phyloP scores from a whole-genome alignment of 2,113 vertebrate genomes.

The Turdus rufiventris region DNA sequence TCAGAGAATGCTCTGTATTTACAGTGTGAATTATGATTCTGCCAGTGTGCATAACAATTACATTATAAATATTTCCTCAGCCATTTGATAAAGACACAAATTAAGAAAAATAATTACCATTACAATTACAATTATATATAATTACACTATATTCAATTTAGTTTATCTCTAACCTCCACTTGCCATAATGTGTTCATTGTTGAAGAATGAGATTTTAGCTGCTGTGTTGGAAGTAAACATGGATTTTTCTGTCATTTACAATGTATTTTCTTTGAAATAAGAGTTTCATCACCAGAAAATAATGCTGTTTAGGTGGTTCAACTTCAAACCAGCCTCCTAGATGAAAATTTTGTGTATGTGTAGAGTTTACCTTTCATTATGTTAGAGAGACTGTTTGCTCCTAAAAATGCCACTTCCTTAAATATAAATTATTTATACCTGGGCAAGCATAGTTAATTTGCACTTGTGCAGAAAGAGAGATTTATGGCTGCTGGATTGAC shows the following conservation, averaged over 20 bases:
- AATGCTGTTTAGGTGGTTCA: neutral
- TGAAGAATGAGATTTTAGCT: constrained; percentile 27
- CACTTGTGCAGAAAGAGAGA: neutral
- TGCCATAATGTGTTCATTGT: neutral
- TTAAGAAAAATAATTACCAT: constrained; percentile 56
- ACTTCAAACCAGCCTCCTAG: neutral
- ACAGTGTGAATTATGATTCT: constrained; percentile 36
- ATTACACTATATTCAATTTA: constrained; percentile 34
- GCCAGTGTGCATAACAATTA: constrained; percentile 35
- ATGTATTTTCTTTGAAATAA: neutral
- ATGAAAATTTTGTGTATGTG: neutral
- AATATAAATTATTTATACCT: neutral
- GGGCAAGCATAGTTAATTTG: neutral
- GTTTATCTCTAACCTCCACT: constrained; percentile 39
- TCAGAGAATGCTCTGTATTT: constrained; percentile 29
- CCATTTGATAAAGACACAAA: constrained; percentile 46
- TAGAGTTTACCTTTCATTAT: neutral
- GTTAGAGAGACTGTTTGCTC: neutral
- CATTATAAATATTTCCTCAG: constrained; percentile 56
- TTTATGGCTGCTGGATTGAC: neutral
- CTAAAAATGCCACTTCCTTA: neutral
- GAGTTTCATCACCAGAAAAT: neutral
- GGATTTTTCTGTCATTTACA: neutral
- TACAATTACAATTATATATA: constrained; percentile 50
- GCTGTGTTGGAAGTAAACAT: neutral